Conservation (phyloP, 2,888 invertebrate species). For the Autographa gamma region DNA sequence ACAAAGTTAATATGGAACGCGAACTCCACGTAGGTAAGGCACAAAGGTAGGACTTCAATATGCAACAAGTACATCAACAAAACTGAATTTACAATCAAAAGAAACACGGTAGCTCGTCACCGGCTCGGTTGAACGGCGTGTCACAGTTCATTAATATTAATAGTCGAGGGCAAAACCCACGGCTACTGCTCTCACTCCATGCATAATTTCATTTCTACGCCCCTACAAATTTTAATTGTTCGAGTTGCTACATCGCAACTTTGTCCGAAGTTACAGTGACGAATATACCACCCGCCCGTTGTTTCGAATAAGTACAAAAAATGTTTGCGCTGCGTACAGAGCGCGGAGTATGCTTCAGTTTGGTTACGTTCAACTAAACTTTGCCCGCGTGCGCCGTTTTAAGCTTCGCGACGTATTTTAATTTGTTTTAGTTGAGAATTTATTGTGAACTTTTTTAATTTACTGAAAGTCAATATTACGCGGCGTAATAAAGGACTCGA, state of each 20-base stretch:
- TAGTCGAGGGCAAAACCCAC: constrained; percentile 74
- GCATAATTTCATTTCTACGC: constrained; percentile 81
- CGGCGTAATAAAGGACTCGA: constrained; percentile 20
- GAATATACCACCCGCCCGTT: constrained; percentile 62
- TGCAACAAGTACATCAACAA: constrained; percentile 79
- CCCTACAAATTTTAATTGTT: constrained; percentile 84
- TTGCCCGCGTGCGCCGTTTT: constrained; percentile 49
- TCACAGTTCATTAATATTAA: constrained; percentile 87
- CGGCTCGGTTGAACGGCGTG: constrained; percentile 76
- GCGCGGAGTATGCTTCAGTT: constrained; percentile 49
- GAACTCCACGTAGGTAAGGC: constrained; percentile 36
- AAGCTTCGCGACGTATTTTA: constrained; percentile 57
- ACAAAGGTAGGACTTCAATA: constrained; percentile 63
- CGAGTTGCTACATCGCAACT: constrained; percentile 74
- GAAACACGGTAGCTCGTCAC: constrained; percentile 73
- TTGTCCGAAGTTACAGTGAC: constrained; percentile 65
- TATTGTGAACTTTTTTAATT: constrained; percentile 56
- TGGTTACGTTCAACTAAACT: constrained; percentile 56
- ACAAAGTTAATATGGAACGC: constrained; percentile 39
- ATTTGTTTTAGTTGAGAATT: constrained; percentile 58
- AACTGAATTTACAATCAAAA: constrained; percentile 84
- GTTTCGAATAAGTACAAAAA: constrained; percentile 61
- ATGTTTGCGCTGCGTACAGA: constrained; percentile 46
- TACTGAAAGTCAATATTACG: constrained; percentile 42
- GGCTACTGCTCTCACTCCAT: constrained; percentile 81